A percentile compares a stretch with the other conserved stretches of the same genome.
These are phyloP conservation scores for Microtus oregoni DNA, from an alignment of 2,113 vertebrate species.

Conservation along the genomic window DNA sequence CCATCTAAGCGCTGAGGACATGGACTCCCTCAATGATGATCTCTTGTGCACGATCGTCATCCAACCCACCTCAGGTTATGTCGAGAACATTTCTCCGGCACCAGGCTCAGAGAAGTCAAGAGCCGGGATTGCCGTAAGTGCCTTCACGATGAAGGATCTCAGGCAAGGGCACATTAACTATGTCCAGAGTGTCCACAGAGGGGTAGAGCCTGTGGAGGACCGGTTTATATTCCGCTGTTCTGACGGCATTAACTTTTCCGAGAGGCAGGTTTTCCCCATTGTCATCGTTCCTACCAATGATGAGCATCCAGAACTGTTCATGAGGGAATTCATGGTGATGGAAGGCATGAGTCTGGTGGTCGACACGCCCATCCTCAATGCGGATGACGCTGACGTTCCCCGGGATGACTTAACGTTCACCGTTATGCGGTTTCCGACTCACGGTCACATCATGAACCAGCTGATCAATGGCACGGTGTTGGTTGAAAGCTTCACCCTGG, in stretches of 20 bases:
- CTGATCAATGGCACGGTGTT: constrained; percentile 90
- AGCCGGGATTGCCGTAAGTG: constrained; percentile 94
- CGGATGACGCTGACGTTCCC: constrained; percentile 93
- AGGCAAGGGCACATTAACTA: constrained; percentile 94
- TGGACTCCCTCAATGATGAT: constrained; percentile 92
- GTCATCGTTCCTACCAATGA: constrained; percentile 93
- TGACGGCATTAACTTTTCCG: constrained; percentile 96
- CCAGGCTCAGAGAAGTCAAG: constrained; percentile 98
- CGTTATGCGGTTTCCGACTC: constrained; percentile 90
- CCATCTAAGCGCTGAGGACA: constrained; percentile 91
- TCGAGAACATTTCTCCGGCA: constrained; percentile 97
- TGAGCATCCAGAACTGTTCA: constrained; percentile 95
- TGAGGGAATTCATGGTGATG: constrained; percentile 97
- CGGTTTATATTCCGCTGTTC: constrained; percentile 96
- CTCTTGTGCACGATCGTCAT: constrained; percentile 95
- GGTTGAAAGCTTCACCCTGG: constrained; percentile 93
- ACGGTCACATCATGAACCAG: constrained; percentile 94
- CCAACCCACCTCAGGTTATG: constrained; percentile 93
- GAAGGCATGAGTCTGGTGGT: constrained; percentile 97
- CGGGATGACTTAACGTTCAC: constrained; percentile 90
- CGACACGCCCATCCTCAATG: constrained; percentile 94
- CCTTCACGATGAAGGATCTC: constrained; percentile 96
- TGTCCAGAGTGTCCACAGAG: constrained; percentile 96
- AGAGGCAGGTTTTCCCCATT: constrained; percentile 93
- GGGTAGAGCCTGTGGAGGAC: constrained; percentile 96